Conservation (phyloP, 2,797 vertebrate genomes). For the Phalanger gymnotis region DNA sequence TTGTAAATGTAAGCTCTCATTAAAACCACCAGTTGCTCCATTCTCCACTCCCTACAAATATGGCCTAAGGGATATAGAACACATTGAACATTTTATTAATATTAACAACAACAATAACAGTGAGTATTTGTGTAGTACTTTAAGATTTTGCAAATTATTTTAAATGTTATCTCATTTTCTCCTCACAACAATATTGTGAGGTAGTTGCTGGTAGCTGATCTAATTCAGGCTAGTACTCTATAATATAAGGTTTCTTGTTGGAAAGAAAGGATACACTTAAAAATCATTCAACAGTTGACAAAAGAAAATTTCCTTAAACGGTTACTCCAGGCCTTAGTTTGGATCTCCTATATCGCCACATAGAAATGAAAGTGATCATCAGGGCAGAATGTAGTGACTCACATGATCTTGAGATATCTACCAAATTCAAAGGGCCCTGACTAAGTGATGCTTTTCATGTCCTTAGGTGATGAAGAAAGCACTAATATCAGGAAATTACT, state of each 20-base stretch:
- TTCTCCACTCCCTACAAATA: neutral
- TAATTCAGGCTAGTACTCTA: neutral
- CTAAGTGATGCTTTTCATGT: neutral
- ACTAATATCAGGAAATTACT: neutral
- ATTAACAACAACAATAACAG: neutral
- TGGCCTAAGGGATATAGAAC: neutral
- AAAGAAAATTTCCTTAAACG: neutral
- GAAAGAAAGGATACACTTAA: neutral
- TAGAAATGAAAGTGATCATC: neutral
- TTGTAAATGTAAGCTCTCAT: neutral
- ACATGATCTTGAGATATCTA: neutral
- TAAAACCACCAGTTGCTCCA: neutral
- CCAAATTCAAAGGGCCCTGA: neutral
- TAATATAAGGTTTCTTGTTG: neutral
- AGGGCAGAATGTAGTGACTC: neutral
- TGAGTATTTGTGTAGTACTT: neutral
- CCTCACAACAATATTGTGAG: neutral
- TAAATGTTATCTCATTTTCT: neutral
- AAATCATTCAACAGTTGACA: neutral
- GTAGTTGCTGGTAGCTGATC: neutral
- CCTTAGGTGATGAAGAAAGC: neutral
- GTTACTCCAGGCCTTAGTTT: neutral
- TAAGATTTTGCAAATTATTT: neutral
- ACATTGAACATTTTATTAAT: too few species aligned
- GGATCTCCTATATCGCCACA: neutral